These are phyloP conservation scores for Cetonia aurata DNA, from an alignment of 2,888 invertebrate species.

Conservation along the genomic window DNA sequence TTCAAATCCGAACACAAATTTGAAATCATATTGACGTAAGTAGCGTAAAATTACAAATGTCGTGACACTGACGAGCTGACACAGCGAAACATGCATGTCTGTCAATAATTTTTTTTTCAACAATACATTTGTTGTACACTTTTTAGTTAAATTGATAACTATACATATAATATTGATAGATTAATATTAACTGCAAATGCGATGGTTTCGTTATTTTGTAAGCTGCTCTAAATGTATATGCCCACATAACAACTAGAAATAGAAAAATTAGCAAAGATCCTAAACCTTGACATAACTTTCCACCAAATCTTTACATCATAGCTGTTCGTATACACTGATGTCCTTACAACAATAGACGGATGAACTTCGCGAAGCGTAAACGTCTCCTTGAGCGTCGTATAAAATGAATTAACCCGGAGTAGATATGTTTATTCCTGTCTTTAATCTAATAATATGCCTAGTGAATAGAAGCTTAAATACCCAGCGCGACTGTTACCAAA, in stretches of 20 bases:
- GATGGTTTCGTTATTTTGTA: too few relatives aligned
- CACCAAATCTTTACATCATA: constrained; percentile 2
- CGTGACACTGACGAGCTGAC: too few relatives aligned
- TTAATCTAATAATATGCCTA: constrained; percentile 35
- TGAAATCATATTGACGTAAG: too few relatives aligned
- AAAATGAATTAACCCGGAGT: constrained; percentile 39
- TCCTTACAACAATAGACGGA: constrained; percentile 29
- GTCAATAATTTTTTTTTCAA: too few relatives aligned
- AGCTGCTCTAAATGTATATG: too few relatives aligned
- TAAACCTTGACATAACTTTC: constrained; percentile 4
- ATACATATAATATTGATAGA: too few relatives aligned
- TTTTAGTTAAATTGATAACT: too few relatives aligned
- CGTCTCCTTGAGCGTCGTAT: constrained; percentile 21
- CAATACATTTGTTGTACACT: too few relatives aligned
- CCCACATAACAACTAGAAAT: neutral
- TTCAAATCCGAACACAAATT: too few relatives aligned
- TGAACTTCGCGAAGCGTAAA: constrained; percentile 32
- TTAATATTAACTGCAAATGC: too few relatives aligned
- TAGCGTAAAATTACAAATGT: too few relatives aligned
- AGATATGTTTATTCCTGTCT: constrained; percentile 33
- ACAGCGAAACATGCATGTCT: too few relatives aligned
- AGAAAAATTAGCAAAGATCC: constrained; percentile 9
- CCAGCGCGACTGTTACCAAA: constrained; percentile 11
- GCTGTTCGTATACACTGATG: neutral
- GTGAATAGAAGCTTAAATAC: constrained; percentile 37